Evolutionary conservation across 2,888 invertebrate species (phyloP), one percentile per base, ranked within the genome.

Genomic region (Acanthosepion esculentum): DNA sequence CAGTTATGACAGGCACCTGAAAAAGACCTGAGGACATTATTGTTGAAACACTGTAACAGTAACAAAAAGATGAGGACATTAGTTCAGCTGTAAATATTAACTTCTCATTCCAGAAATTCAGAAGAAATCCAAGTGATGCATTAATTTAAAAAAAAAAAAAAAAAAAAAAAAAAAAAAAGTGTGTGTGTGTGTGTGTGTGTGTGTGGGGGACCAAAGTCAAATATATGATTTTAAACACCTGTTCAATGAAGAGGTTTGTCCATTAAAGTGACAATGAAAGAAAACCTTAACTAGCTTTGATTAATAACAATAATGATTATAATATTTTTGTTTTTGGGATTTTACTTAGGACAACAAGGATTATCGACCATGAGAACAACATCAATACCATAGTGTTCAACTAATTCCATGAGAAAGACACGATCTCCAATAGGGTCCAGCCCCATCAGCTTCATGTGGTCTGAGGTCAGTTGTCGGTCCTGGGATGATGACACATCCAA

Each of bases 361-460:
- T 97, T 97, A 95, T 97, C 97, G 26, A 97, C 97, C 96, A 97
- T 96, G 29, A 97, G 96, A 48, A 97, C 97, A 53, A 97, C 97
- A 96, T 97, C 97, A 94, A 97, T 97, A 95, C 97, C 97, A 96
- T 97, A 97, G 94, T 97, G 97, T 96, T 97, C 97, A 48, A 97
- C 96, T 78, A 97, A 96, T 95, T 97, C 97, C 97, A 97, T 97
- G 26, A 97, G 96, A 95, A 97, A 97, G 33, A 96, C 96, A 78
- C 97, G 96, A 95, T 97, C 97, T 50, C 97, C 97, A 29, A 96
- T 95, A 3, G 97, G 97, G 96, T 97, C 97, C 50, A 97, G 96
- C 15, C 97, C 97, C 96, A 97, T 97, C 94, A 96, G 96, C 95
- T 96, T 96, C 97, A 97, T 97, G 95, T 97, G 97, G 94, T 97